A percentile compares a stretch with the other conserved stretches of the same genome.
These are phyloP conservation scores for Zaprionus bogoriensis DNA, from an alignment of 2,888 invertebrate genomes.

Conservation along the genomic window DNA sequence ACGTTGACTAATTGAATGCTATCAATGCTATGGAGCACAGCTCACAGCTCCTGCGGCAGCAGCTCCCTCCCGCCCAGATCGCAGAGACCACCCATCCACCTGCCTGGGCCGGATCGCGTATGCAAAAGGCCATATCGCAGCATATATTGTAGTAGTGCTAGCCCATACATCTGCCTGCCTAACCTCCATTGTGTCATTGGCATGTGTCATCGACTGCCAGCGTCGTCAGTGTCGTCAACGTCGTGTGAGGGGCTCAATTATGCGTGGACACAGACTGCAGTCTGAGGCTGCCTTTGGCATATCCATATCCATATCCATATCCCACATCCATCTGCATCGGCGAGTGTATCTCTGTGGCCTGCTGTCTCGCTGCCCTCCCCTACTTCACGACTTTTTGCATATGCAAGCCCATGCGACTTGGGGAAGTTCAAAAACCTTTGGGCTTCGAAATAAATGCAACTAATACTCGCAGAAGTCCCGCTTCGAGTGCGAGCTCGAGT, in stretches of 20 bases:
- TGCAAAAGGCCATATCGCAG: neutral
- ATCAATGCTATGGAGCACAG: constrained; percentile 8
- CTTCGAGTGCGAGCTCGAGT: neutral
- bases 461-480: constrained; percentile 34
- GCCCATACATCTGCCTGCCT: neutral
- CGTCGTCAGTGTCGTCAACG: neutral
- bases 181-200: constrained; percentile 23
- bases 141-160: neutral
- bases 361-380: neutral
- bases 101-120: neutral
- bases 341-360: neutral
- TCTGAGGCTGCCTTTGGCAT: neutral
- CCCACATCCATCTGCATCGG: constrained; percentile 21
- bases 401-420: constrained; percentile 25
- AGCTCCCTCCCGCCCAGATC: no score
- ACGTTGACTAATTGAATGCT: constrained; percentile 61
- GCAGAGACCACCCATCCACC: no score
- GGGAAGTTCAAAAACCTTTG: constrained; percentile 64
- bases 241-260: constrained; percentile 60
- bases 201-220: constrained; percentile 41
- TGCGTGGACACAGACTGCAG: constrained; percentile 60
- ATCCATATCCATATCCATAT: constrained; percentile 20
- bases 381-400: constrained; percentile 14
- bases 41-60: no score
- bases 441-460: constrained; percentile 51